Base-by-base conservation (phyloP, 2,797 vertebrate genomes). In the Arnoldichthys spilopterus region DNA sequence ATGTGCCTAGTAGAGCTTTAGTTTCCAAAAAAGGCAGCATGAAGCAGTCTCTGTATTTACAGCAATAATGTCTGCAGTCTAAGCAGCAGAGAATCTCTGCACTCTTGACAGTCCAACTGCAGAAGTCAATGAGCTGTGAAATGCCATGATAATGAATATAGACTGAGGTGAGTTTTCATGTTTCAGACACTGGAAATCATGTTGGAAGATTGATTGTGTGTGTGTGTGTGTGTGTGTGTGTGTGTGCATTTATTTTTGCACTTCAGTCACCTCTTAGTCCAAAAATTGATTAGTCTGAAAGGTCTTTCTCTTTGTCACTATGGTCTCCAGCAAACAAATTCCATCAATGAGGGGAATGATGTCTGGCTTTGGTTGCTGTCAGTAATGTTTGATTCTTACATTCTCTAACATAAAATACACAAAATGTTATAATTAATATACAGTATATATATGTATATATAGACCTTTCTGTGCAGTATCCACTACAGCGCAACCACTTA, bases 121-220 rank as follows among this genome's bases (percentile, higher is more conserved):
- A 76, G 69, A 76, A 28, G 58, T 74, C 78, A 81, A 30, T 74
- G 72, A 64, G 56, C 77, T 79, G 80, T 84, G 69, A 89, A 88
- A 89, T 78, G 71, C 54, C 69, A 54, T 82, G 75, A 81, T 68
- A 68, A 86, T 83, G 63, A 43, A 64, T 74, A 63, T 54, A 37
- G 76, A 64, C 28, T 22, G 62, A 68, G 53, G 74, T 63, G 78
- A 61, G 69, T 80, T 83, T 51, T 81, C 24, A 54, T 64, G 68
- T 63, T 40, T 75, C 53, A 59, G 53, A 70, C 47, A 73, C 37
- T 81, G 76, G 66, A 71, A 53, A 40, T 47, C n/a, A 9, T 72
- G 40, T 24, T 47, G 73, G 13, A 43, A 34, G 12, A 68, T 67
- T 81, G 32, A 37, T 51, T 58, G 37, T 75, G 32, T 28, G 9